Evolutionary conservation across 2,797 vertebrate species (phyloP), one percentile per base, ranked within the genome.

Genomic region (Thripadectes ignobilis): DNA sequence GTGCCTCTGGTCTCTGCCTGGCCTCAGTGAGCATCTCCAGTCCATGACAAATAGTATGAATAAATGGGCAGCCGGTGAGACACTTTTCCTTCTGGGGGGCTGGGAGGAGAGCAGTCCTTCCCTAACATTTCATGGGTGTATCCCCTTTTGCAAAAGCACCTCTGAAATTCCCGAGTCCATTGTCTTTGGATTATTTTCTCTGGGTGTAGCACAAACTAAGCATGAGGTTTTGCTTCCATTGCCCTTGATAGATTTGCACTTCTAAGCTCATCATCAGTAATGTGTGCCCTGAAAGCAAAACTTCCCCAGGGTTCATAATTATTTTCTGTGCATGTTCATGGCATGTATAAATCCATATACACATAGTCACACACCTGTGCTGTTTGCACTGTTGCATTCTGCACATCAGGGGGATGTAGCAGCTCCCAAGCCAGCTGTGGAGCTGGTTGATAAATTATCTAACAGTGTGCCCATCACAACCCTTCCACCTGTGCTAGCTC

Each of bases 321-420:
- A n/a, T 8, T 85, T 79, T 72, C 59, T 61, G 17, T 76, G 54
- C 8, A 0, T 41, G 32, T 73, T 65, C 61, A 6, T 36, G 21
- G 34, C 2, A 1, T 14, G 32, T 21, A 5, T 68, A 24, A 2
- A 0, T n/a, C 22, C 0, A 0, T 52, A 22, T 13, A 17, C 3
- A 1, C 9, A 6, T 2, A 22, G 77, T 71, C 52, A 41, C 58
- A 62, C 2, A 22, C 24, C 48, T 74, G 46, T 52, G 29, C 57
- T 29, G 48, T 49, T 82, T 22, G 18, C 32, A 76, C 14, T 10
- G 7, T 22, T 74, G 73, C 52, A 52, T 23, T 8, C 0, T 51
- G 38, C 3, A 1, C 2, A 1, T 41, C 3, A 4, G 29, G 39
- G 45, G 19, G 7, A 29, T 39, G 24, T 46, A 69, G 32, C 63